Evolutionary conservation across 1,140 invertebrate species (phyloP), one percentile per base, ranked within the genome.

Genomic region (Neotoxoptera formosana): DNA sequence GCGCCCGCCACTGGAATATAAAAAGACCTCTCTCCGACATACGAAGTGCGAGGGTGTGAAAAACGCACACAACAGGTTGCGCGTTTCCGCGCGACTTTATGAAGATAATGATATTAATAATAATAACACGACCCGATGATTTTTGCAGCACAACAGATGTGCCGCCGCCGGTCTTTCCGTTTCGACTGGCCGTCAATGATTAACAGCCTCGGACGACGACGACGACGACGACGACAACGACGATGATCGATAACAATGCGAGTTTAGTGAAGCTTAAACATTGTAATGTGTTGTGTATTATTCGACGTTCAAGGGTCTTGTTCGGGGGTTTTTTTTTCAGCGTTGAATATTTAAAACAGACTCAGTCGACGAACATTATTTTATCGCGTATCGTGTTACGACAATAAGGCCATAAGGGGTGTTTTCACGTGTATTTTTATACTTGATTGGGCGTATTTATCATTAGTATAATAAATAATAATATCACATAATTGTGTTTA

Each of bases 81-180:
- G 91, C 91, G 91, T 83, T 92, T 92, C 45, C 89, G 89, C 11
- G 53, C 81, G 81, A 93, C 81, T 86, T 41, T 84, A 93, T 86
- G 20, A 93, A 92, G 91, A 86, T 93, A 93, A 93, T 93, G 81
- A 86, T 86, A 93, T 84, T 93, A 93, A 93, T 93, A 93, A 93
- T 93, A 93, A 93, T 93, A 93, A 93, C 91, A 93, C 91, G 91
- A 93, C 76, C 91, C 91, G 76, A 41, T 93, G 91, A 84, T 93
- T 93, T 93, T 93, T 51, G 48, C 34, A 41, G 41, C 81, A 93
- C 51, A 93, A 93, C 91, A 93, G 91, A 93, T 93, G 91, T 93
- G 91, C 34, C 60, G 41, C 53, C 48, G 45, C 90, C 45, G 90
- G 56, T 91, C 87, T 48, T 91, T 76, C 36, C 23, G 90, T 90